Evolutionary conservation across 2,888 invertebrate genomes (phyloP), one percentile per base, ranked within the genome.

Genomic region (Lypha dubia): DNA sequence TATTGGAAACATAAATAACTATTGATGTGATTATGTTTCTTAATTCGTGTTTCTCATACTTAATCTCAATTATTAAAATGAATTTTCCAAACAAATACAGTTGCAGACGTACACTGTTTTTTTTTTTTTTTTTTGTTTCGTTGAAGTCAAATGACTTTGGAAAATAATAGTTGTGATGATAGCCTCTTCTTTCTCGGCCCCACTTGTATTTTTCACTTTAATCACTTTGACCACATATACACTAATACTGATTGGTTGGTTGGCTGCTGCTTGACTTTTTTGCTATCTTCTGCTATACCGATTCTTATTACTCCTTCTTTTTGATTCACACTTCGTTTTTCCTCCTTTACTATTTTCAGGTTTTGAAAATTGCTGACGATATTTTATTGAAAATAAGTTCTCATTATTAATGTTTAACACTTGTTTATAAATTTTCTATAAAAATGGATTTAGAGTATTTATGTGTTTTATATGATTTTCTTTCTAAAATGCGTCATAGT

Each of bases 401-500:
- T 6, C 9, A 53, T n/a, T 28, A 17, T 32, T 20, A 17, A 28
- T 44, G 15, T 22, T 15, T 20, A 24, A 13, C n/a, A 9, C 32
- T 56, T 35, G 35, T 49, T 8, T 38, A 15, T 7, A 41, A 71
- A 9, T 63, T 70, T 11, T 44, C 49, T 35, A 79, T 24, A 41
- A 38, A 53, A 49, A 56, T 35, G n/a, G 20, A 49, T 73, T 56
- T 63, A 22, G 15, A 65, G 9, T 20, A 46, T 53, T 75, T 32
- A 63, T 56, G 63, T 67, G 38, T 68, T 70, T 51, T 49, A 28
- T 56, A 17, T 32, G 56, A 84, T 70, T 73, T 63, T 74, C 62
- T 49, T 63, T 62, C 65, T 79, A 28, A 79, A 65, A 84, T 84
- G 84, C 84, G 84, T 84, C 84, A 84, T 81, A 80, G 84, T 73